A percentile compares a stretch with the other conserved stretches of the same genome.
Evolutionary conservation across 2,113 vertebrate genomes (phyloP).

Genomic region (Gymnocephalus cernua): DNA sequence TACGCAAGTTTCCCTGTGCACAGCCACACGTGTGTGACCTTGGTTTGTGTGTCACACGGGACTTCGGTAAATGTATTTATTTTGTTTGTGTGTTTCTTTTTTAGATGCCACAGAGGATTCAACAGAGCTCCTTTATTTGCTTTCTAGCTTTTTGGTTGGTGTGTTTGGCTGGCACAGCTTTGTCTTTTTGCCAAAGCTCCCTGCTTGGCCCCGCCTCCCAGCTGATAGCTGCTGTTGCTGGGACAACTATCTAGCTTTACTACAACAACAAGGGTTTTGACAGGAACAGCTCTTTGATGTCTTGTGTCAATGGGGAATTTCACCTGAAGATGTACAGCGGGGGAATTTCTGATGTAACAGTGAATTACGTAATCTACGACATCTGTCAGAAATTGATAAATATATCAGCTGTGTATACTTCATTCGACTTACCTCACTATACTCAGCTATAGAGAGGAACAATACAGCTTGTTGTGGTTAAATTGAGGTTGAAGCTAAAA

Average conservation of each 20-base stretch:
- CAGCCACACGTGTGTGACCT: constrained; percentile 4
- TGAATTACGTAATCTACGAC: not conserved
- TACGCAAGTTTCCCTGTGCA: not conserved
- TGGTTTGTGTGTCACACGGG: constrained; percentile 11
- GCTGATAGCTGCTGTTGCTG: constrained; percentile 4
- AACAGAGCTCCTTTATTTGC: constrained; percentile 6
- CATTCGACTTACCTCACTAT: not conserved
- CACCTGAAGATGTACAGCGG: not conserved
- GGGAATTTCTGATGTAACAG: constrained; percentile 35
- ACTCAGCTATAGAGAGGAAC: not conserved
- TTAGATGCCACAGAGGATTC: not conserved
- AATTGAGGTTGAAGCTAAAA: not conserved
- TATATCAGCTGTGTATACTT: not conserved
- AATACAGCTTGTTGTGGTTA: constrained; percentile 14
- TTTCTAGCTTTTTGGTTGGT: constrained; percentile 1
- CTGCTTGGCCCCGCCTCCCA: constrained; percentile 17
- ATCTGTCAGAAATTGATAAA: not conserved
- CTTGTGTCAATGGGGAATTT: constrained; percentile 36
- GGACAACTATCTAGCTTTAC: constrained; percentile 26
- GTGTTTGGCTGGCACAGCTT: constrained; percentile 24
- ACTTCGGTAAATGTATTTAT: not conserved
- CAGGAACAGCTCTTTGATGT: constrained; percentile 66
- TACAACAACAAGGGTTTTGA: constrained; percentile 40
- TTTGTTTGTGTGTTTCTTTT: constrained; percentile 9
- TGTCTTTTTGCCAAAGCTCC: not conserved